Evolutionary conservation across 2,113 vertebrate species (phyloP).

Genomic region (Ammodytes dubius): DNA sequence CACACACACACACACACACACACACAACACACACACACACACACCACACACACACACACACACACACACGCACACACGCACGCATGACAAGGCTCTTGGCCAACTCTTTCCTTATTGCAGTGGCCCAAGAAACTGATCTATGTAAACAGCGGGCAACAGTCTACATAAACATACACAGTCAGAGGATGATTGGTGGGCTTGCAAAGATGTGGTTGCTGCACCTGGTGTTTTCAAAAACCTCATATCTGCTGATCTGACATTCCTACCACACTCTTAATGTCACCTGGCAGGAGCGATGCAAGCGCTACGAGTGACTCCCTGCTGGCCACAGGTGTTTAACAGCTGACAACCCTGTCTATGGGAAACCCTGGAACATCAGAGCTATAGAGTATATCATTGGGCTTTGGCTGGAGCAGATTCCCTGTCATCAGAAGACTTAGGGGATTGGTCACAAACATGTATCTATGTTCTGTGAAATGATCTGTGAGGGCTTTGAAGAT

Average conservation of each 20-base stretch:
- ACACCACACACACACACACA: too few relatives aligned
- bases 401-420: conserved; percentile 33
- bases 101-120: conserved; percentile 8
- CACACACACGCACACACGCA: too few relatives aligned
- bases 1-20: too few relatives aligned
- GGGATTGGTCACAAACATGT: conserved; percentile 28
- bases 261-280: conserved; percentile 29
- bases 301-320: conserved; percentile 33
- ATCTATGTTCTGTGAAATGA: conserved; percentile 36
- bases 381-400: not conserved
- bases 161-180: conserved; percentile 63
- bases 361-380: conserved; percentile 39
- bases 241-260: conserved; percentile 63
- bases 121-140: conserved; percentile 37
- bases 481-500: conserved; percentile 29
- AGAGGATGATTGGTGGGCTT: conserved; percentile 54
- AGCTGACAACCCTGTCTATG: conserved; percentile 50
- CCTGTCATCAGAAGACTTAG: conserved; percentile 63
- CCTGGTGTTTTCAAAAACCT: conserved; percentile 64
- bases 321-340: conserved; percentile 45
- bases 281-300: conserved; percentile 26
- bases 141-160: conserved; percentile 58
- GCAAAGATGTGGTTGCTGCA: conserved; percentile 42
- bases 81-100: not conserved
- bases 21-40: too few relatives aligned